A percentile compares a stretch with the other conserved stretches of the same genome.
These are phyloP conservation scores for Porites divaricata DNA, from an alignment of 92 coral and sea anemone species.

Conservation along the genomic window DNA sequence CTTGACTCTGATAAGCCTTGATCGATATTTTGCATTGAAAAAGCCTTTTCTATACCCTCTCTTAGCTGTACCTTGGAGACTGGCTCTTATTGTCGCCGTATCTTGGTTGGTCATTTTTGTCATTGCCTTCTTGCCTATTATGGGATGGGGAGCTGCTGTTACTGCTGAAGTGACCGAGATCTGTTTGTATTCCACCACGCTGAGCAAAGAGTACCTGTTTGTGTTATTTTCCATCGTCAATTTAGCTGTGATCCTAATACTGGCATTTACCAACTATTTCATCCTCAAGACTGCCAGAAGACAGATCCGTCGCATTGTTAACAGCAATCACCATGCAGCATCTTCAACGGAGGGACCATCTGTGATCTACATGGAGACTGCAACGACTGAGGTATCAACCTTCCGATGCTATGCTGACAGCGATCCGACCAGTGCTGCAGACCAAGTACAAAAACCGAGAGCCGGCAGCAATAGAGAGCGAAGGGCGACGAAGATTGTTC, in stretches of 20 bases:
- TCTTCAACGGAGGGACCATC: constrained; percentile 42
- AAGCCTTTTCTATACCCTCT: constrained; percentile 80
- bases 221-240: constrained; percentile 84
- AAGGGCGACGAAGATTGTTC: constrained; percentile 85
- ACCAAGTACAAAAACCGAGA: constrained; percentile 20
- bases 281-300: constrained; percentile 82
- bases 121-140: constrained; percentile 75
- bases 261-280: constrained; percentile 79
- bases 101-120: constrained; percentile 71
- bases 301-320: constrained; percentile 81
- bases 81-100: constrained; percentile 35
- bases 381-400: constrained; percentile 18
- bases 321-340: constrained; percentile 37
- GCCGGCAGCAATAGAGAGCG: constrained; percentile 58
- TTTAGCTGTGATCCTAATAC: constrained; percentile 69
- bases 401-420: constrained; percentile 6
- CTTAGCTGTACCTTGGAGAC: constrained; percentile 63
- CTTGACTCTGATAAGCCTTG: constrained; percentile 83
- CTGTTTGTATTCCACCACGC: constrained; percentile 84
- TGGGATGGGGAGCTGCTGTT: constrained; percentile 80
- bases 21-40: constrained; percentile 85
- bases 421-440: constrained; percentile 7
- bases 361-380: constrained; percentile 30
- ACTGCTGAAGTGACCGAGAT: constrained; percentile 68
- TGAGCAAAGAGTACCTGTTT: constrained; percentile 75